phyloP scores from a whole-genome alignment of 2,113 vertebrate genomes.

The Gallinago paraguaiae region DNA sequence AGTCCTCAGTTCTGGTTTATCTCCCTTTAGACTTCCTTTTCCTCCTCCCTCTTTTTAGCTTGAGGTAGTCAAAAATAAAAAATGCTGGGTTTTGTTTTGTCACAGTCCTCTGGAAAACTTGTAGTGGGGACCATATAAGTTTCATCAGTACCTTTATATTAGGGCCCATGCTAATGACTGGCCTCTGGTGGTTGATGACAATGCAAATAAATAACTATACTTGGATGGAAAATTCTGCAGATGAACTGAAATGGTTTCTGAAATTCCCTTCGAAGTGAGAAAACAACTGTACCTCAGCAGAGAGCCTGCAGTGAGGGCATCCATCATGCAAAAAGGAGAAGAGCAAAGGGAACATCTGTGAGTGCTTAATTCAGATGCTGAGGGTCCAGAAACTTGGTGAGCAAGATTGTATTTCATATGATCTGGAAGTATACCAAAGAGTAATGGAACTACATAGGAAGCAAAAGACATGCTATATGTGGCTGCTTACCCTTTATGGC shows the following conservation, averaged over 20 bases:
- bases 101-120: background rate
- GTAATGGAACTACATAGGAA: constrained; percentile 13
- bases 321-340: background rate
- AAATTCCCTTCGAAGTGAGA: constrained; percentile 17
- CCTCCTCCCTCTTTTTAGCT: background rate
- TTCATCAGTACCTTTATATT: background rate
- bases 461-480: background rate
- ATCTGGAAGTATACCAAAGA: constrained; percentile 18
- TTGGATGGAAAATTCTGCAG: constrained; percentile 2
- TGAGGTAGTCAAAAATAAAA: background rate
- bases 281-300: background rate
- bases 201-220: constrained; percentile 20
- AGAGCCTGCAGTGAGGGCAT: background rate
- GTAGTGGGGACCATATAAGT: background rate
- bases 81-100: background rate
- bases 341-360: constrained; percentile 19
- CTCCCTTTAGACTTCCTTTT: background rate
- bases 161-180: background rate
- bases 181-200: background rate
- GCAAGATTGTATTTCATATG: background rate
- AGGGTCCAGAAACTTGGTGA: background rate
- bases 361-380: constrained; percentile 17
- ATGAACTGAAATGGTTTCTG: background rate
- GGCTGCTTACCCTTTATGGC: background rate
- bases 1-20: background rate